These are phyloP conservation scores for Desoria tigrina DNA, from an alignment of 2,888 invertebrate species.

Conservation along the genomic window DNA sequence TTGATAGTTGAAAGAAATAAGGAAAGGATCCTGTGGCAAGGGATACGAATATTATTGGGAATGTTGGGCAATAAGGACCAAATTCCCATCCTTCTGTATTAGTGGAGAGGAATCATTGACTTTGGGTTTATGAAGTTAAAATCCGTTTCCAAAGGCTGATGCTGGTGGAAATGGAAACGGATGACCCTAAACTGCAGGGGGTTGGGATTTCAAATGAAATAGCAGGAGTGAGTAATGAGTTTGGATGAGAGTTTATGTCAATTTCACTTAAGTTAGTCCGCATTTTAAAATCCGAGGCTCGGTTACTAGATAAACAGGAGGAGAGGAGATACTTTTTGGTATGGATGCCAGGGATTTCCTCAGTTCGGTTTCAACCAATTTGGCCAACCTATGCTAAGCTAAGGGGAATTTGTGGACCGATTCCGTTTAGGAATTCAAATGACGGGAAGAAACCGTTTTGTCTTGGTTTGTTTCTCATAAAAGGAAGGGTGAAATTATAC, in stretches of 20 bases:
- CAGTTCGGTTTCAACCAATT: too few relatives aligned
- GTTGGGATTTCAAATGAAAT: conserved; percentile 23
- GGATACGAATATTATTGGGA: too few relatives aligned
- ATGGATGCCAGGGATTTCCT: too few relatives aligned
- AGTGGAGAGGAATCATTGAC: too few relatives aligned
- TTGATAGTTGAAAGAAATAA: conserved; percentile 2
- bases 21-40: too few relatives aligned
- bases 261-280: conserved; percentile 24
- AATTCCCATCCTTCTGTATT: too few relatives aligned
- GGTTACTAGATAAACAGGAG: too few relatives aligned
- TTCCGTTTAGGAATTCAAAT: too few relatives aligned
- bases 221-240: conserved; percentile 51
- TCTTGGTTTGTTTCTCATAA: conserved; percentile 4
- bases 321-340: too few relatives aligned
- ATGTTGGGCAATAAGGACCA: too few relatives aligned
- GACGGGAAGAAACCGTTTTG: conserved; percentile 20
- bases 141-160: neutral
- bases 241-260: conserved; percentile 40
- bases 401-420: neutral
- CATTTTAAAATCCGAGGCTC: conserved; percentile 12
- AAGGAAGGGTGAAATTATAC: conserved; percentile 14
- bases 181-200: conserved; percentile 35
- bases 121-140: too few relatives aligned
- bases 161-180: conserved; percentile 30
- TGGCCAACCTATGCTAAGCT: too few relatives aligned